Evolutionary conservation across 2,113 vertebrate species (phyloP), one percentile per base, ranked within the genome.

Genomic region (Micronycteris hirsuta): DNA sequence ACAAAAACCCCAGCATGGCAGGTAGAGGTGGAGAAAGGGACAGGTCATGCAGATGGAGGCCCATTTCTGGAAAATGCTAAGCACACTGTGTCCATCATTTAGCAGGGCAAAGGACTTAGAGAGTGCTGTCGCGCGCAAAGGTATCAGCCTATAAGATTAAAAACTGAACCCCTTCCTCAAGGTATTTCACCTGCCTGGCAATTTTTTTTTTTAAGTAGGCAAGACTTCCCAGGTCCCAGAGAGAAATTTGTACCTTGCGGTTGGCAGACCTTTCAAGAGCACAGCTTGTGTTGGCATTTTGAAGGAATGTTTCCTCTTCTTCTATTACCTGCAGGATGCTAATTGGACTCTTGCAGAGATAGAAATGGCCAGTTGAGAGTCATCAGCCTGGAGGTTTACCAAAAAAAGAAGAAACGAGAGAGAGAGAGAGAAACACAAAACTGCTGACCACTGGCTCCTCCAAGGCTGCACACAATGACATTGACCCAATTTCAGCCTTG

Each of bases 21-120:
- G 41, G 58, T 89, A 33, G 58, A 96, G 14, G 61, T 54, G 16
- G 54, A 93, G 56, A 47, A 89, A 96, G 78, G 74, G 38, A 87
- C 68, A 96, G 73, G 33, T 33, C 28, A 7, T 77, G n/a, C 82
- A 77, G 45, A 85, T 77, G 31, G 71, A 86, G 20, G 31, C 13
- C 78, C 31, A 81, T 76, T 85, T 92, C 93, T 67, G 61, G 71
- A 63, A 96, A 93, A 95, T 65, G 65, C 84, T 74, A 22, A 94
- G n/a, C 33, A 61, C 33, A 28, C 15, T 78, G 7, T 83, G 54
- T 91, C 95, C 95, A 84, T 80, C 74, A 97, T 83, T 80, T 78
- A 65, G 17, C 15, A 58, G 49, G 47, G 26, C 61, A 49, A 70
- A 91, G 61, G 49, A 67, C 38, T 54, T 33, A 3, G 20, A 63